Conservation (phyloP, 2,888 invertebrate genomes). For the Melinaea menophilus region DNA sequence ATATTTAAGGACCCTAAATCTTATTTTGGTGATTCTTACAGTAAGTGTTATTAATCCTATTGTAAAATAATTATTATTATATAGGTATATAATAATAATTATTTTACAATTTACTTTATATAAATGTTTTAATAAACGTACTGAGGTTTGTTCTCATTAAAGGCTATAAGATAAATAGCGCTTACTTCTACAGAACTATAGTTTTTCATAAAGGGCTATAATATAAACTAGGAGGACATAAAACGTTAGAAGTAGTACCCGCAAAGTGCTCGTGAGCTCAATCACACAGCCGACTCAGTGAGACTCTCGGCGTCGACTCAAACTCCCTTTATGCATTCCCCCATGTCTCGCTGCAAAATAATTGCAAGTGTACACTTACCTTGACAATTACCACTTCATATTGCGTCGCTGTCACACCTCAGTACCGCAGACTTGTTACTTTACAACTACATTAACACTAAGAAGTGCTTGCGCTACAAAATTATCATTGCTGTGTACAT, state of each 20-base stretch:
- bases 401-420: constrained; percentile 37
- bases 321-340: constrained; percentile 62
- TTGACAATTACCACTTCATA: constrained; percentile 72
- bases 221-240: neutral
- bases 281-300: constrained; percentile 6
- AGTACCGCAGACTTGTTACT: constrained; percentile 9
- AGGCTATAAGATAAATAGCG: neutral
- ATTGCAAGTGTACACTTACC: constrained; percentile 66
- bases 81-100: too few relatives aligned
- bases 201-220: neutral
- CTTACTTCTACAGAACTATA: neutral
- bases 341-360: constrained; percentile 70
- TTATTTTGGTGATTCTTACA: too few relatives aligned
- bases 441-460: neutral
- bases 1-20: too few relatives aligned
- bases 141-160: too few relatives aligned
- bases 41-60: too few relatives aligned
- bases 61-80: too few relatives aligned
- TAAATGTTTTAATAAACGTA: too few relatives aligned
- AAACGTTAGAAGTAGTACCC: neutral
- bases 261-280: neutral
- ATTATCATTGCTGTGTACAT: neutral
- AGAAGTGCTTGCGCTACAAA: too few relatives aligned
- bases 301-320: constrained; percentile 36
- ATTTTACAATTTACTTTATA: too few relatives aligned